These are phyloP conservation scores for Eristalis intricaria DNA, from an alignment of 2,888 invertebrate genomes.

Conservation along the genomic window DNA sequence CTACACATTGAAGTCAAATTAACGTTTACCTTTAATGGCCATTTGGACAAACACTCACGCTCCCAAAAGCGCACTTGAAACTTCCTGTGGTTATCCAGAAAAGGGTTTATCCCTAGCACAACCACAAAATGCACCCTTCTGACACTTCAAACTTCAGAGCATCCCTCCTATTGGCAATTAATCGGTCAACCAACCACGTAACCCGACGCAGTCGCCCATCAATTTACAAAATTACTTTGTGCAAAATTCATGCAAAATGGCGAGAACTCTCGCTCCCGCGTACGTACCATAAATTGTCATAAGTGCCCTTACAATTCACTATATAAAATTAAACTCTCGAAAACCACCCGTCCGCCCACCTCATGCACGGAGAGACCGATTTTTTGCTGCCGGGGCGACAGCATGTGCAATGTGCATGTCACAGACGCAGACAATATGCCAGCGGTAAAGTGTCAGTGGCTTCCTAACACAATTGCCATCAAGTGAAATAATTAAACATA, in stretches of 20 bases:
- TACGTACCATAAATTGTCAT: conserved; percentile 61
- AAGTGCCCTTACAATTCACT: conserved; percentile 56
- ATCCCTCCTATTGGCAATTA: conserved; percentile 1
- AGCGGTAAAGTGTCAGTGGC: conserved; percentile 62
- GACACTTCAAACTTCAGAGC: neutral
- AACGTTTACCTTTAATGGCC: neutral
- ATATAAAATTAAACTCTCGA: conserved; percentile 48
- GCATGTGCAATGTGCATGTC: conserved; percentile 22
- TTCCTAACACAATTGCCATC: conserved; percentile 69
- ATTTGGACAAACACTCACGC: neutral
- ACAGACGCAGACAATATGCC: conserved; percentile 46
- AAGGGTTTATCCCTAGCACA: neutral
- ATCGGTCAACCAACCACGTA: neutral
- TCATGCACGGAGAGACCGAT: neutral
- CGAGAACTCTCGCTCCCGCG: conserved; percentile 40
- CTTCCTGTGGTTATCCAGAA: neutral
- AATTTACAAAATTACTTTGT: conserved; percentile 56
- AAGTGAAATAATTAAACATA: conserved; percentile 71
- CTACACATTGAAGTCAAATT: too few species aligned
- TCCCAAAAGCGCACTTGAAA: neutral
- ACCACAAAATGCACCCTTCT: neutral
- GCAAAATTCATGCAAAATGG: conserved; percentile 34
- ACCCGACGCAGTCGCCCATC: conserved; percentile 13
- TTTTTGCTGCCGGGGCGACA: neutral
- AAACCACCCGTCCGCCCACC: neutral